Percentiles rank a stretch among this genome's conserved stretches.
These are phyloP conservation scores for Ctena decussata DNA, from an alignment of 2,888 invertebrate species.

Conservation along the genomic window DNA sequence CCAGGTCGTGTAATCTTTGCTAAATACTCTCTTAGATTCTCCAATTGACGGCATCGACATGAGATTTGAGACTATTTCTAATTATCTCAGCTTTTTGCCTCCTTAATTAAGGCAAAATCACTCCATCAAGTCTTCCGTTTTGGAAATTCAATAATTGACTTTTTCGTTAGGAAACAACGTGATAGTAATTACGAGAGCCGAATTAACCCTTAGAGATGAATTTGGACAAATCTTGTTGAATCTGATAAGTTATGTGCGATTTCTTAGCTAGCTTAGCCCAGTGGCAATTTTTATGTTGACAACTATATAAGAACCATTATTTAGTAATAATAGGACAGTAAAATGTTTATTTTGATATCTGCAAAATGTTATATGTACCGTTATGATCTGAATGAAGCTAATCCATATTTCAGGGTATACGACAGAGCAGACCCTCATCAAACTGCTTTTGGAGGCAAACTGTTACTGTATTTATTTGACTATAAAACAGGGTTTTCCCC, in stretches of 20 bases:
- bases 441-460: no score
- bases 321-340: no score
- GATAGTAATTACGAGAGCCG: slow-evolving; percentile 3
- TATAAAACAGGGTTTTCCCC: no score
- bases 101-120: slow-evolving; percentile 18
- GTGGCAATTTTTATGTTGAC: background rate
- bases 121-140: background rate
- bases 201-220: slow-evolving; percentile 14
- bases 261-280: background rate
- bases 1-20: background rate
- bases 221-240: slow-evolving; percentile 9
- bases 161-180: slow-evolving; percentile 2
- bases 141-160: slow-evolving; percentile 1
- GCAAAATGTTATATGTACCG: no score
- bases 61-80: slow-evolving; percentile 3
- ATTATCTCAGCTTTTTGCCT: background rate
- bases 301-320: no score
- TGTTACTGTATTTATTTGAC: no score
- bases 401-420: no score
- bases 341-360: no score
- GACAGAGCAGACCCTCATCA: no score
- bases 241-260: background rate
- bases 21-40: background rate
- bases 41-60: background rate
- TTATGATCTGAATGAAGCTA: no score